Evolutionary conservation across 2,888 invertebrate genomes (phyloP).

Genomic region (Pinctada fucata): DNA sequence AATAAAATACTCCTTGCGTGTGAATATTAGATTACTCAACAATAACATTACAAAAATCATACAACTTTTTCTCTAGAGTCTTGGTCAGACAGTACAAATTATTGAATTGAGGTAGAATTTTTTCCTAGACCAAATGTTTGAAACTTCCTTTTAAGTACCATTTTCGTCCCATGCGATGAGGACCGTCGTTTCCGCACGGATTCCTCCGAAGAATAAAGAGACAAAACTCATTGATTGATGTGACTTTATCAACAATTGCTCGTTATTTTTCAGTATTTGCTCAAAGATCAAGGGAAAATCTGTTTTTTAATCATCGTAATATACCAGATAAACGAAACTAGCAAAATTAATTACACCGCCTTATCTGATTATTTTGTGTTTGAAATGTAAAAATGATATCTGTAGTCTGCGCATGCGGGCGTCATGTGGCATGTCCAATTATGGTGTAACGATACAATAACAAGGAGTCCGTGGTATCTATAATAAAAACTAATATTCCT

Average conservation of each 20-base stretch:
- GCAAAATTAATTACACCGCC: background rate
- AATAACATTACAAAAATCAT: background rate
- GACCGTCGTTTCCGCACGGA: background rate
- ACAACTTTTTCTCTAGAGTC: background rate
- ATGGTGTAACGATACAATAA: too few relatives aligned
- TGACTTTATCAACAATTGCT: background rate
- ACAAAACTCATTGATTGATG: slow-evolving; percentile 1
- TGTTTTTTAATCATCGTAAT: slow-evolving; percentile 4
- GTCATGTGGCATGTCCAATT: too few relatives aligned
- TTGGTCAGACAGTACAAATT: background rate
- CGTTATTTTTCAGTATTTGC: slow-evolving; percentile 3
- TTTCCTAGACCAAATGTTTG: background rate
- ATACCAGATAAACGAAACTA: slow-evolving; percentile 3
- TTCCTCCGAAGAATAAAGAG: background rate
- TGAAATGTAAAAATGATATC: background rate
- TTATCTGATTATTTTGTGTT: background rate
- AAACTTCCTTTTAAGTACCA: background rate
- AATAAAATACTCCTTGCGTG: background rate
- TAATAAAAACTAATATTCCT: too few relatives aligned
- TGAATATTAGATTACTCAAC: background rate
- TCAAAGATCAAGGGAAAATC: slow-evolving; percentile 2
- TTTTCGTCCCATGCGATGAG: background rate
- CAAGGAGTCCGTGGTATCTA: too few relatives aligned
- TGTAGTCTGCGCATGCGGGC: background rate
- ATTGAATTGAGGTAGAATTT: background rate